Evolutionary conservation across 1,140 invertebrate species (phyloP).

Genomic region (Sarcophaga peregrina): DNA sequence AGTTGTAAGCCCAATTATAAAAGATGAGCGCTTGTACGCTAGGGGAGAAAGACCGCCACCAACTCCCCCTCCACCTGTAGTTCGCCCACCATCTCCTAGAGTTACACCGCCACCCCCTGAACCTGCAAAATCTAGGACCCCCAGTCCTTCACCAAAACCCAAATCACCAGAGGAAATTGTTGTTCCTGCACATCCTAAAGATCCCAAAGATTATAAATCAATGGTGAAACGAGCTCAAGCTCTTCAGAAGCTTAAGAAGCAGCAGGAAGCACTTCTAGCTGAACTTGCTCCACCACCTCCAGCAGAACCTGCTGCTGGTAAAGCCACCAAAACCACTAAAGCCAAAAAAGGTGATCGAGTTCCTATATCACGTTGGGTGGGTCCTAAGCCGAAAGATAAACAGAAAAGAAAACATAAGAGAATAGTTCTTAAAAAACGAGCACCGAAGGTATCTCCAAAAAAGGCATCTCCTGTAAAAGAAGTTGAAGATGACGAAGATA

Average conservation of each 20-base stretch:
- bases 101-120: background rate
- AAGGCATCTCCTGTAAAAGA: background rate
- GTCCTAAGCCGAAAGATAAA: background rate
- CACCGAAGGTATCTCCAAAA: background rate
- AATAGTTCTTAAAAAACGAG: background rate
- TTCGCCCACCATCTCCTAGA: background rate
- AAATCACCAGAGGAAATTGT: background rate
- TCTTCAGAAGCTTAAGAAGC: constrained; percentile 1
- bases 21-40: background rate
- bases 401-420: background rate
- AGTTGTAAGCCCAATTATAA: background rate
- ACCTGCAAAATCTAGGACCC: background rate
- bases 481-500: background rate
- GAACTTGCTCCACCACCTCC: background rate
- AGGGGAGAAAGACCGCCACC: background rate
- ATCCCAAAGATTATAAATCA: constrained; percentile 15
- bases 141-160: background rate
- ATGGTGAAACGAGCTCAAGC: constrained; percentile 6
- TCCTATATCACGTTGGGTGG: background rate
- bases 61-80: background rate
- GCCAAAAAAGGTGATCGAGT: background rate
- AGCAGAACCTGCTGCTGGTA: background rate
- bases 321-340: background rate
- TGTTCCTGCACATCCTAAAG: constrained; percentile 21
- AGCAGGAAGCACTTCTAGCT: background rate